A percentile compares a stretch with the other conserved stretches of the same genome.
Conservation (phyloP, 2,113 vertebrate species). For the Pardalotus punctatus region DNA sequence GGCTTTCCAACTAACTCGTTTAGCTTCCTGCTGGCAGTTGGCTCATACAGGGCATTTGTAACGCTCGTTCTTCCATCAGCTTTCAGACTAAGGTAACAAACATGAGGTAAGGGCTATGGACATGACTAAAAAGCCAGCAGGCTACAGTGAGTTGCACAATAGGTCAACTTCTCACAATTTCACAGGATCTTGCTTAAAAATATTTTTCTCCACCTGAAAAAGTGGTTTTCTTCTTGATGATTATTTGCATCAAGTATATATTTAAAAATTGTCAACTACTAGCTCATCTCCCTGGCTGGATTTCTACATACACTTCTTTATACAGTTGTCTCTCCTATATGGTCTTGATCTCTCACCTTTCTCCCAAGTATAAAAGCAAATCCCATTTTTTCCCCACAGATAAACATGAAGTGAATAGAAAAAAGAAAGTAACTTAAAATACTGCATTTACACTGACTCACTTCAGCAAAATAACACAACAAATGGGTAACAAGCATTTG, state of each 20-base stretch:
- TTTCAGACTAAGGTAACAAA: neutral
- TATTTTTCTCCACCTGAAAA: neutral
- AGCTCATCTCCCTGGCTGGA: neutral
- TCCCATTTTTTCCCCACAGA: neutral
- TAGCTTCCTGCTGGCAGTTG: constrained; percentile 30
- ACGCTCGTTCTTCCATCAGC: constrained; percentile 17
- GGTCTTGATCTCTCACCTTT: neutral
- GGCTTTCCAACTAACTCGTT: constrained; percentile 59
- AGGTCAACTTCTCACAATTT: neutral
- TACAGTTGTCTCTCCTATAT: neutral
- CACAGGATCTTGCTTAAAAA: neutral
- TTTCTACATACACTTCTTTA: neutral
- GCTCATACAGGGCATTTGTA: constrained; percentile 4
- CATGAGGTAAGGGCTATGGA: neutral
- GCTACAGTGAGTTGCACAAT: neutral
- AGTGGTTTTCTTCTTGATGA: neutral
- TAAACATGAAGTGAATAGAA: neutral
- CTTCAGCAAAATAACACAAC: neutral
- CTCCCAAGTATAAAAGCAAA: neutral
- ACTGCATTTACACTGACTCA: neutral
- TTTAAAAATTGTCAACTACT: neutral
- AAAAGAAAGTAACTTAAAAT: neutral
- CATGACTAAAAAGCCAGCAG: neutral
- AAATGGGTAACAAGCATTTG: neutral
- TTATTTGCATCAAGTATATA: neutral